phyloP scores from a whole-genome alignment of 2,888 invertebrate genomes.

The Xiphydria camelus region DNA sequence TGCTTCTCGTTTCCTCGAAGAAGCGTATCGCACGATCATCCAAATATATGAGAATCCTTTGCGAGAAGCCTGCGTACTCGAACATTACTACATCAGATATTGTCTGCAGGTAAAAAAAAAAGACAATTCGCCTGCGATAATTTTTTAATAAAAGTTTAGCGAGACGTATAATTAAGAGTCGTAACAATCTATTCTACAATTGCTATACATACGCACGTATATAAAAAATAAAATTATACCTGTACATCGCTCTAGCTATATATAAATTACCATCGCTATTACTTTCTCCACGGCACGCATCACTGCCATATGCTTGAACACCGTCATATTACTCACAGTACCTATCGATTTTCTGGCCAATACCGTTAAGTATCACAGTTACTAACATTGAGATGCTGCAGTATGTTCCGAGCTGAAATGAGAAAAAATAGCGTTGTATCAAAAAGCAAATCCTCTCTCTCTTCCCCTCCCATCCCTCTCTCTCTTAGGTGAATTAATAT shows the following conservation, averaged over 20 bases:
- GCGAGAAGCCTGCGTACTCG: too few relatives aligned
- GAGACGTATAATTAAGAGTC: conserved; percentile 21
- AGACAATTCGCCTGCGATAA: too few relatives aligned
- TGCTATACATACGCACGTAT: conserved; percentile 45
- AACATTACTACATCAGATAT: too few relatives aligned
- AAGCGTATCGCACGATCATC: too few relatives aligned
- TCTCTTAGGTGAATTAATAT: too few relatives aligned
- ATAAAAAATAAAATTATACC: conserved; percentile 38
- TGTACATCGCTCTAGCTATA: too few relatives aligned
- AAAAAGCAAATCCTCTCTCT: too few relatives aligned
- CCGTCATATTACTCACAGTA: conserved; percentile 8
- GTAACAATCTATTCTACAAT: conserved; percentile 40
- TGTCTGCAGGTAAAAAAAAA: too few relatives aligned
- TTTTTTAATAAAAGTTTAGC: neutral
- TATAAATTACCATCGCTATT: conserved; percentile 22
- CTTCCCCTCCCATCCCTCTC: too few relatives aligned
- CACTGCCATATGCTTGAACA: neutral
- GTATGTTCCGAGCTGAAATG: conserved; percentile 76
- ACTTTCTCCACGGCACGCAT: conserved; percentile 1
- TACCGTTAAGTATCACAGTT: conserved; percentile 69
- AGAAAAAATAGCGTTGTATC: conserved; percentile 27
- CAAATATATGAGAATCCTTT: too few relatives aligned
- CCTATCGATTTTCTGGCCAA: neutral
- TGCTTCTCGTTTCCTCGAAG: too few relatives aligned
- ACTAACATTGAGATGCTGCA: conserved; percentile 80